These are phyloP conservation scores for Ciconia maguari DNA, from an alignment of 2,113 vertebrate species.

Conservation along the genomic window DNA sequence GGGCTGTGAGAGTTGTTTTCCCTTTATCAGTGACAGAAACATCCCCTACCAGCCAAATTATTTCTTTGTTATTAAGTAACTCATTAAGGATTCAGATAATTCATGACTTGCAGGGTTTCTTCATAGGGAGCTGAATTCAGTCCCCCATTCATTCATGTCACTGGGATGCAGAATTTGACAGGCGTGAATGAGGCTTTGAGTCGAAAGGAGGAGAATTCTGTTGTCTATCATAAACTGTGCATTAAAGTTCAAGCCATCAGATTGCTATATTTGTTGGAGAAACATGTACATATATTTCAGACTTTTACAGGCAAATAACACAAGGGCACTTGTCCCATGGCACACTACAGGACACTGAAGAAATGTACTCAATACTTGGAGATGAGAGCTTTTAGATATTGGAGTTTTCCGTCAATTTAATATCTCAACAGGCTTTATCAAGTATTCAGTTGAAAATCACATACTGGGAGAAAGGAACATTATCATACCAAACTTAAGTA, in stretches of 20 bases:
- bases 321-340: not conserved
- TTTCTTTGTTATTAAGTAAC: not conserved
- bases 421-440: not conserved
- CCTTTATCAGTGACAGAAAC: not conserved
- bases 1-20: not conserved
- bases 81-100: not conserved
- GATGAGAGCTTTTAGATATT: not conserved
- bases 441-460: not conserved
- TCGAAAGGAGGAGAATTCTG: not conserved
- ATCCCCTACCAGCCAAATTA: not conserved
- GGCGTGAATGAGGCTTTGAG: rapidly evolving
- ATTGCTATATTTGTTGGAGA: not conserved
- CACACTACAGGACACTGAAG: not conserved
- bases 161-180: not conserved
- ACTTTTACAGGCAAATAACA: not conserved
- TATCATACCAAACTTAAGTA: not conserved
- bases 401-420: not conserved
- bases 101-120: not conserved
- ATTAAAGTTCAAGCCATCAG: not conserved
- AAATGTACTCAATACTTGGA: not conserved
- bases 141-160: not conserved
- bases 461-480: not conserved
- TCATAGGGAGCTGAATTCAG: not conserved
- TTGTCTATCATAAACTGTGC: not conserved
- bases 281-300: not conserved